Base-by-base conservation (phyloP, 2,113 vertebrate species). In the Cyanoliseus patagonus region DNA sequence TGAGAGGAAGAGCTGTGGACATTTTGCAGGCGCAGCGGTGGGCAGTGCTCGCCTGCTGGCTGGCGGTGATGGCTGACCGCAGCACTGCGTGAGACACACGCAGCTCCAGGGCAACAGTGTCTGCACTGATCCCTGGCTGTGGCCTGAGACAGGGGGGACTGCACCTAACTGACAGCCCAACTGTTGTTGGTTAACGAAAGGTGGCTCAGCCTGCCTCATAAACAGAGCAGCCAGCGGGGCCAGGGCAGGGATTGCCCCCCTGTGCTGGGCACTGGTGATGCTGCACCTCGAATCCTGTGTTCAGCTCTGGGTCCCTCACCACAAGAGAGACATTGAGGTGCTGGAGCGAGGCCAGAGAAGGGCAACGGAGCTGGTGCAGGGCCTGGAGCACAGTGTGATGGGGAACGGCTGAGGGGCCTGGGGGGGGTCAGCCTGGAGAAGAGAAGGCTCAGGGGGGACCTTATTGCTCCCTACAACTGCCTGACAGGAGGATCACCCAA, bases 1-100 rank as follows among this genome's bases (percentile, higher is more conserved):
- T 31, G 46, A 90, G 74, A 91, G 86, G 69, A 72, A 83, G 57
- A 72, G 66, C 49, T 4, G 15, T 64, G 90, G 89, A 88, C 88
- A 84, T 92, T 94, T 86, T 94, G 83, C 76, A 86, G 79, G 72
- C 70, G n/a, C 15, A 42, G 80, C 0, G 0, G 67, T 17, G 52
- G 72, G 72, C 75, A 78, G 78, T 61, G 86, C 68, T 87, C 1
- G 70, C 78, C 63, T 39, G 42, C 42, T 4, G 0, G n/a, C 75
- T 70, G 55, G 0, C 3, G 39, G 33, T 23, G 67, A 62, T 52
- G 66, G 63, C 35, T 86, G 75, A 79, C 70, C 49, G 14, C 27
- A 27, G 61, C 27, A 37, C 19, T 2, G 13, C 18, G 17, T 4
- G 42, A 16, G 75, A 25, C 47, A 74, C 64, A 53, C 0, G 3